Percentiles rank a stretch among this genome's conserved stretches.
These are phyloP conservation scores for Lophotriccus pileatus DNA, from an alignment of 2,797 vertebrate genomes.

Conservation along the genomic window DNA sequence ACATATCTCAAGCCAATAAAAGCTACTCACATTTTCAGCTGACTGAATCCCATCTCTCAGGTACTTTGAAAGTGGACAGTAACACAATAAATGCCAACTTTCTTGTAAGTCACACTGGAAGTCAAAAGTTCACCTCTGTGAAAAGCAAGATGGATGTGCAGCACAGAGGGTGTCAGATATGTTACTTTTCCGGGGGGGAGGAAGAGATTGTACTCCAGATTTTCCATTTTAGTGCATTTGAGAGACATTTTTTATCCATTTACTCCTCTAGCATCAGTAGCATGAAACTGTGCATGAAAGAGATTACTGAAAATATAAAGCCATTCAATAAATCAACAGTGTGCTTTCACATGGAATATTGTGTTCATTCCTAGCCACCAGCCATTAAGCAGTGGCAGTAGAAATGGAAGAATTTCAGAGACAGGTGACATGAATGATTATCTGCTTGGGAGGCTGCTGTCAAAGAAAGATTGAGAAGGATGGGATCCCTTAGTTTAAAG, in stretches of 20 bases:
- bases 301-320: conserved; percentile 42
- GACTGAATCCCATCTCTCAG: background rate
- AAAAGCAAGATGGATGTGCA: background rate
- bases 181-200: background rate
- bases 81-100: conserved; percentile 25
- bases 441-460: background rate
- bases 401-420: conserved; percentile 18
- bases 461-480: conserved; percentile 12
- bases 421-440: background rate
- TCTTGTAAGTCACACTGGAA: background rate
- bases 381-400: background rate
- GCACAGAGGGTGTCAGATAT: background rate
- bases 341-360: conserved; percentile 18
- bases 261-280: conserved; percentile 3
- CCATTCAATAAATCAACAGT: conserved; percentile 53
- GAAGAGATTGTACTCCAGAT: background rate
- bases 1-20: background rate
- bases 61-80: background rate
- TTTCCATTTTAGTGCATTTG: conserved; percentile 27
- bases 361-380: background rate
- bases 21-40: background rate
- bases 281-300: background rate
- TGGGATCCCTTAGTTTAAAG: background rate
- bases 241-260: conserved; percentile 34
- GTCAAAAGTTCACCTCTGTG: conserved; percentile 34